A percentile compares a stretch with the other conserved stretches of the same genome.
These are phyloP conservation scores for Leptinotarsa juncta DNA, from an alignment of 2,888 invertebrate species.

Conservation along the genomic window DNA sequence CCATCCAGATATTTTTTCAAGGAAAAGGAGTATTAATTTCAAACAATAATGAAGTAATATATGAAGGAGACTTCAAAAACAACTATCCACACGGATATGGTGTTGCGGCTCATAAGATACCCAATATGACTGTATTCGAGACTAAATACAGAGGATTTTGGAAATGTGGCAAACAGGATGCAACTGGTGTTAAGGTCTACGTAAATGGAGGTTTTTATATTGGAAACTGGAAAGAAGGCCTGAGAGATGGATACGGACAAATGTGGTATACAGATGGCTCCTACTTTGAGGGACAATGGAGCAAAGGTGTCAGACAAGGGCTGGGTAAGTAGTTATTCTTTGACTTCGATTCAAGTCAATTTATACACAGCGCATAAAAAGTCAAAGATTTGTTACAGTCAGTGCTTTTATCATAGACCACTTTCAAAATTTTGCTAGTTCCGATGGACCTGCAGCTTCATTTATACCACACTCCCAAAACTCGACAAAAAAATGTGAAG, in stretches of 20 bases:
- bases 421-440: too few relatives aligned
- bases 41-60: constrained; percentile 66
- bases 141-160: constrained; percentile 73
- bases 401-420: too few relatives aligned
- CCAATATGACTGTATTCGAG: constrained; percentile 64
- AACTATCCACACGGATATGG: constrained; percentile 73
- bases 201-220: constrained; percentile 72
- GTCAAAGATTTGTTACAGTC: too few relatives aligned
- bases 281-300: constrained; percentile 73
- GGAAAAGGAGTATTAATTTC: constrained; percentile 69
- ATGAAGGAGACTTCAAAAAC: constrained; percentile 73
- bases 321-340: constrained; percentile 37
- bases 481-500: too few relatives aligned
- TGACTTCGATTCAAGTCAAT: too few relatives aligned
- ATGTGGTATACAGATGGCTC: constrained; percentile 73
- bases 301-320: constrained; percentile 54
- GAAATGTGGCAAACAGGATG: constrained; percentile 70
- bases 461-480: too few relatives aligned
- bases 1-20: constrained; percentile 50
- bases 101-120: constrained; percentile 64
- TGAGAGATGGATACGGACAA: constrained; percentile 71
- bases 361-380: too few relatives aligned
- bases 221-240: constrained; percentile 69
- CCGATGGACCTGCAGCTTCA: too few relatives aligned
- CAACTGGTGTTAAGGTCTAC: constrained; percentile 71